phyloP scores from a whole-genome alignment of 2,797 vertebrate genomes.

The Australoheros facetus region DNA sequence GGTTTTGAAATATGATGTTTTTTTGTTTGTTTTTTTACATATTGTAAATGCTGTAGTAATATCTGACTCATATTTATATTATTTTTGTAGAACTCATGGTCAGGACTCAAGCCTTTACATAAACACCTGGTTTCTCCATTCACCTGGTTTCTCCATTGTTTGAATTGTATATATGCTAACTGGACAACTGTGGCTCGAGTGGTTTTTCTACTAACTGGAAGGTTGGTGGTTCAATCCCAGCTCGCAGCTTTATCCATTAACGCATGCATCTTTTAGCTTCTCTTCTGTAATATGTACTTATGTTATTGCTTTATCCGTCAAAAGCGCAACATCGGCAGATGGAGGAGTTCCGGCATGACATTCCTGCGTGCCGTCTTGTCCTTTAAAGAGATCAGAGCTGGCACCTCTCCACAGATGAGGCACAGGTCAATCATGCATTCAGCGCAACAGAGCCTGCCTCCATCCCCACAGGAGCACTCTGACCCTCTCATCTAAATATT shows the following conservation, averaged over 20 bases:
- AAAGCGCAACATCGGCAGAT: slow-evolving; percentile 32
- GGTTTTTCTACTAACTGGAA: background rate
- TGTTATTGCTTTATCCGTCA: slow-evolving; percentile 54
- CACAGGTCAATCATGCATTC: slow-evolving; percentile 61
- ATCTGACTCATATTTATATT: slow-evolving; percentile 38
- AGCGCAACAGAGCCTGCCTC: slow-evolving; percentile 47
- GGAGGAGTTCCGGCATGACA: slow-evolving; percentile 46
- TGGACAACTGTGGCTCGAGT: background rate
- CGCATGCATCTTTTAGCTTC: slow-evolving; percentile 30
- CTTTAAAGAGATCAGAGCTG: slow-evolving; percentile 66
- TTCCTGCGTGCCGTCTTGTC: slow-evolving; percentile 49
- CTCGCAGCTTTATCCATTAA: slow-evolving; percentile 20
- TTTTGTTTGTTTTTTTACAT: background rate
- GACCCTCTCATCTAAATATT: slow-evolving; percentile 81
- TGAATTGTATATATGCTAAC: background rate
- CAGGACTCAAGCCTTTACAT: slow-evolving; percentile 43
- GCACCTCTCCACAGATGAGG: slow-evolving; percentile 51
- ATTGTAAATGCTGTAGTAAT: slow-evolving; percentile 7
- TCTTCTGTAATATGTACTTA: slow-evolving; percentile 28
- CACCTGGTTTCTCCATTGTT: background rate
- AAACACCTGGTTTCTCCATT: slow-evolving; percentile 25
- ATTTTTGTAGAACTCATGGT: slow-evolving; percentile 39
- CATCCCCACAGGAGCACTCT: slow-evolving; percentile 72
- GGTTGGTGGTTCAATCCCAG: background rate
- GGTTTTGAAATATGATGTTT: background rate